Percentiles rank a stretch among this genome's conserved stretches.
Conservation (phyloP, 2,888 invertebrate species). For the Drosophila conformis region DNA sequence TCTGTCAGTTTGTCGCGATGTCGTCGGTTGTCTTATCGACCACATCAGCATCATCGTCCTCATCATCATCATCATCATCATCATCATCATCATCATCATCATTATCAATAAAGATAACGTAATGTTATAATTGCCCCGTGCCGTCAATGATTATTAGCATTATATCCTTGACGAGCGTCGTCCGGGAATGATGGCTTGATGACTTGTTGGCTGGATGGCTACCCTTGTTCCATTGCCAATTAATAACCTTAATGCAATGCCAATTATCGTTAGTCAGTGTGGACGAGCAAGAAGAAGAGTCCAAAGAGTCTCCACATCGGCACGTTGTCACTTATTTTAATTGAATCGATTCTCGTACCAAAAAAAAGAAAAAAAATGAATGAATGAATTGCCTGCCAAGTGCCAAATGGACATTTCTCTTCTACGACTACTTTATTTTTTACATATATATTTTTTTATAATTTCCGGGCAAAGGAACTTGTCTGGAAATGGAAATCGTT, state of each 20-base stretch:
- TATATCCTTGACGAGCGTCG: conserved; percentile 12
- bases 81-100: neutral
- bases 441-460: conserved; percentile 42
- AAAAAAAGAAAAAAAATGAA: conserved; percentile 22
- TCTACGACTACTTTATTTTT: conserved; percentile 10
- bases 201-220: conserved; percentile 15
- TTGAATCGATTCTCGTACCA: conserved; percentile 58
- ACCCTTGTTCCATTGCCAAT: conserved; percentile 48
- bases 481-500: conserved; percentile 47
- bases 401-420: conserved; percentile 25
- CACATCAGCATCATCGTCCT: conserved; percentile 25
- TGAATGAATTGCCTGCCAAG: conserved; percentile 8
- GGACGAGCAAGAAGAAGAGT: neutral
- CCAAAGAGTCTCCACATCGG: conserved; percentile 31
- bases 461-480: conserved; percentile 71
- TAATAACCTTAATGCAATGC: conserved; percentile 77
- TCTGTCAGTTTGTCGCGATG: conserved; percentile 19
- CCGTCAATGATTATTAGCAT: conserved; percentile 52
- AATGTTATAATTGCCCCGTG: conserved; percentile 36
- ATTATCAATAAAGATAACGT: conserved; percentile 19
- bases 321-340: conserved; percentile 76
- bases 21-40: conserved; percentile 27
- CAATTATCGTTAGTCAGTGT: conserved; percentile 71
- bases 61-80: conserved; percentile 9
- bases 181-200: conserved; percentile 11